Evolutionary conservation across 2,797 vertebrate genomes (phyloP), one percentile per base, ranked within the genome.

Genomic region (Alca torda): DNA sequence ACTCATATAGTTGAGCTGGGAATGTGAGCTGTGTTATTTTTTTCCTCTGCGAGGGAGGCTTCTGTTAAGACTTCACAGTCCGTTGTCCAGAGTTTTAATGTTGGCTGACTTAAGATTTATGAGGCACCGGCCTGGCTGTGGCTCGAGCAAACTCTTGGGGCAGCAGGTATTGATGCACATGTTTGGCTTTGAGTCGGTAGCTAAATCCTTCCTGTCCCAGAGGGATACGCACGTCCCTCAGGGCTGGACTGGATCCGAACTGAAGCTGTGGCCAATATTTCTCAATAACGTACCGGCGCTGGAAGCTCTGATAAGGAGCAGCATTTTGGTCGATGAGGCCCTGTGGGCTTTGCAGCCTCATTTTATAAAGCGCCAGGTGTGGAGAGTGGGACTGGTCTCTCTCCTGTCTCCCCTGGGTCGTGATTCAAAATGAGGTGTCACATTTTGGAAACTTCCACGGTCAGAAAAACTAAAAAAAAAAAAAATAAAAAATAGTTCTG

Each of bases 251-350:
- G 64, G 41, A 17, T 65, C 1, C 0, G 0, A 48, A 18, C 31
- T 9, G n/a, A 64, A 61, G 19, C 26, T 19, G 9, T n/a, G 20
- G 51, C 30, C 5, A 59, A 0, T 78, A 75, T 75, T 92, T 83
- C 72, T 63, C 76, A n/a, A 7, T 28, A 68, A 72, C 0, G 0
- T 26, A 2, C 16, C 16, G 30, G 7, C 1, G 2, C 25, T n/a
- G 50, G 48, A 57, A 83, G 5, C 30, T 60, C 33, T 50, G n/a
- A 41, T 33, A 59, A 75, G 54, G 15, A 67, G 37, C 24, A 85
- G 31, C 11, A 18, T 60, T 39, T 75, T 16, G 13, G 15, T 1
- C 1, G 1, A 33, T 21, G 57, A 28, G 39, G 23, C 10, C 30
- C 30, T 26, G 15, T 23, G 1, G 5, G 68, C 37, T 80, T 45